Conservation (phyloP, 2,888 invertebrate species). For the Argynnis bischoffii region DNA sequence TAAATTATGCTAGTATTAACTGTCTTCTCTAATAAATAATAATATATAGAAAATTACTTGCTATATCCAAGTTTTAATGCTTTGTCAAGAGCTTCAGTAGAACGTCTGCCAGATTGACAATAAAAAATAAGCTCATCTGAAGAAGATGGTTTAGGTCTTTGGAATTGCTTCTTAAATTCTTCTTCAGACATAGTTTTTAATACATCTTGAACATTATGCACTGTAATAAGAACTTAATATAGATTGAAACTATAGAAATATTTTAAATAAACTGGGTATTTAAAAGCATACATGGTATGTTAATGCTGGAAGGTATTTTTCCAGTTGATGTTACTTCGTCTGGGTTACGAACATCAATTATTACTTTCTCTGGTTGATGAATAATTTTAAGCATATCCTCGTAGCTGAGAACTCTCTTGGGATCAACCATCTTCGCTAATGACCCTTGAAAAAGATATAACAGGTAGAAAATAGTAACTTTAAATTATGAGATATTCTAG, state of each 20-base stretch:
- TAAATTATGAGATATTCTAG: too few relatives aligned
- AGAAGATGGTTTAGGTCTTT: constrained; percentile 62
- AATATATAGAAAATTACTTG: constrained; percentile 54
- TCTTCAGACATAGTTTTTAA: constrained; percentile 65
- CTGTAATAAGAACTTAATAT: constrained; percentile 50
- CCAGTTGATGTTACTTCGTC: constrained; percentile 86
- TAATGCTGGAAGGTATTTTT: constrained; percentile 87
- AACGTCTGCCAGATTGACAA: constrained; percentile 67
- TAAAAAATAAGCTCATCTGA: constrained; percentile 74
- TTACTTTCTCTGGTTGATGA: constrained; percentile 73
- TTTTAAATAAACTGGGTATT: not conserved
- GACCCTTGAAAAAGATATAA: constrained; percentile 29
- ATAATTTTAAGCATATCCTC: constrained; percentile 71
- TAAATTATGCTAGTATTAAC: not conserved
- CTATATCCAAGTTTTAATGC: constrained; percentile 72
- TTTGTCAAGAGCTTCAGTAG: constrained; percentile 65
- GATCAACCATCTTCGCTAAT: constrained; percentile 60
- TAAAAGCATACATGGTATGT: constrained; percentile 85
- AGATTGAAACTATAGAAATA: constrained; percentile 6
- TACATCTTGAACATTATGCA: constrained; percentile 57
- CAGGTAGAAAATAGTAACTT: too few relatives aligned
- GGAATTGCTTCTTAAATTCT: constrained; percentile 63
- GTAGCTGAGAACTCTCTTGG: constrained; percentile 64
- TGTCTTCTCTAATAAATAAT: not conserved
- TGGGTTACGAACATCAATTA: constrained; percentile 90